Percentiles rank a stretch among this genome's conserved stretches.
These are phyloP conservation scores for Gambelia wislizenii DNA, from an alignment of 2,797 vertebrate species.

Conservation along the genomic window DNA sequence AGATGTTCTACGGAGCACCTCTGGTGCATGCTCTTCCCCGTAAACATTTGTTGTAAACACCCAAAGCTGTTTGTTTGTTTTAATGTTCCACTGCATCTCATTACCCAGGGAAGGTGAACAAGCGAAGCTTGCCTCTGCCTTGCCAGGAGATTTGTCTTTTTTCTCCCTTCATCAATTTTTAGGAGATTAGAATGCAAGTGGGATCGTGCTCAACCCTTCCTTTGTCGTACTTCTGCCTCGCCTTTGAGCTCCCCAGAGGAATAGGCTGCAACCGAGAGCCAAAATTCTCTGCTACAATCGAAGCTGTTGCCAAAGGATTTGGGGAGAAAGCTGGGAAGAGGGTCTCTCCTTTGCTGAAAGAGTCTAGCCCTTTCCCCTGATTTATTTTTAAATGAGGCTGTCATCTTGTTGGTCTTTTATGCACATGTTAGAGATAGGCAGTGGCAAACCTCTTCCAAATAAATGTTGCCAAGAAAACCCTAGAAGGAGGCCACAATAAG, in stretches of 20 bases:
- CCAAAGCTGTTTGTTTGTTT: conserved; percentile 83
- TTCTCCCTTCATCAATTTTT: conserved; percentile 70
- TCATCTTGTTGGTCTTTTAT: too few relatives aligned
- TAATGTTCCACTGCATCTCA: conserved; percentile 82
- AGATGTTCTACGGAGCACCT: conserved; percentile 83
- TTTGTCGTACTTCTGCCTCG: conserved; percentile 8
- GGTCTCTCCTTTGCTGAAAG: background rate
- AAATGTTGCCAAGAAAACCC: too few relatives aligned
- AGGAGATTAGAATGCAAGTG: conserved; percentile 69
- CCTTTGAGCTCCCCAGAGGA: background rate
- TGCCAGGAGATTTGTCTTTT: conserved; percentile 75
- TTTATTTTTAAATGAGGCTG: background rate
- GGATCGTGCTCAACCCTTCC: conserved; percentile 60
- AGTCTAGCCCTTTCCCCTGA: background rate
- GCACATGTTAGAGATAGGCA: too few relatives aligned
- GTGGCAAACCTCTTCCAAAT: too few relatives aligned
- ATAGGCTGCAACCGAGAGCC: background rate
- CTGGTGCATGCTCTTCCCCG: conserved; percentile 72
- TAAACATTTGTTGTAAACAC: conserved; percentile 83
- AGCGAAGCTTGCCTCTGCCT: conserved; percentile 71
- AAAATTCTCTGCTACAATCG: background rate
- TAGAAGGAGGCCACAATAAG: too few relatives aligned
- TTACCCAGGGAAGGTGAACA: conserved; percentile 83
- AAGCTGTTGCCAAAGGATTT: background rate
- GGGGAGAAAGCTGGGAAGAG: background rate